A percentile compares a stretch with the other conserved stretches of the same genome.
Evolutionary conservation across 2,113 vertebrate species (phyloP).

Genomic region (Vireo altiloquus): DNA sequence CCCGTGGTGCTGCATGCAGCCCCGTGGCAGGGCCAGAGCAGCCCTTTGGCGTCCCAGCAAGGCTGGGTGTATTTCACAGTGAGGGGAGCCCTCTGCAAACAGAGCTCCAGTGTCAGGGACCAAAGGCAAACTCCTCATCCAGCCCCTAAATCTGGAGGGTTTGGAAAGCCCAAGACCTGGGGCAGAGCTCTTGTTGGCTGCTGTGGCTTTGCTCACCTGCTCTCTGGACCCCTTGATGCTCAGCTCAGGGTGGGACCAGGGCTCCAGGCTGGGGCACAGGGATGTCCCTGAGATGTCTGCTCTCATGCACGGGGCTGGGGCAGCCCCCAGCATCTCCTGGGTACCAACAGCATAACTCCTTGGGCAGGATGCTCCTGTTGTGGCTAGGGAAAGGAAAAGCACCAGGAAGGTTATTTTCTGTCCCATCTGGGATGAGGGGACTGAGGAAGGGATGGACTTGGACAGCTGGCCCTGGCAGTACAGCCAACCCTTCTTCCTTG

Average conservation of each 20-base stretch:
- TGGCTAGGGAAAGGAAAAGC: not conserved
- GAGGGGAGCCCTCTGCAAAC: not conserved
- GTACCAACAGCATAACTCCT: not conserved
- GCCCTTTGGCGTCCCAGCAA: not conserved
- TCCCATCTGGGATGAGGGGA: fast-evolving
- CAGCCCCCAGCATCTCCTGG: not conserved
- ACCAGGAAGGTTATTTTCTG: not conserved
- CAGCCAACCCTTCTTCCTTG: not conserved
- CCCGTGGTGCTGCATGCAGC: fast-evolving
- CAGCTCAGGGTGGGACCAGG: not conserved
- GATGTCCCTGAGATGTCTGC: fast-evolving
- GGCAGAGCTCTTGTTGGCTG: fast-evolving
- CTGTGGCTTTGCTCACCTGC: not conserved
- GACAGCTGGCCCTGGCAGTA: not conserved
- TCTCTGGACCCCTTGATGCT: not conserved
- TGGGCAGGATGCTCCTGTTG: not conserved
- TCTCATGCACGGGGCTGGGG: not conserved
- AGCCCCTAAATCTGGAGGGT: not conserved
- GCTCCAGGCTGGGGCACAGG: not conserved
- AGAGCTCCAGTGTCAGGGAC: not conserved
- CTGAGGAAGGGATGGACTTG: not conserved
- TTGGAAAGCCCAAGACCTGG: not conserved
- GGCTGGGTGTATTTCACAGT: not conserved
- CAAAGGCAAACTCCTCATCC: not conserved
- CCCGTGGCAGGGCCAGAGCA: fast-evolving